Evolutionary conservation across 2,888 invertebrate species (phyloP).

Genomic region (Ophion ellenae): DNA sequence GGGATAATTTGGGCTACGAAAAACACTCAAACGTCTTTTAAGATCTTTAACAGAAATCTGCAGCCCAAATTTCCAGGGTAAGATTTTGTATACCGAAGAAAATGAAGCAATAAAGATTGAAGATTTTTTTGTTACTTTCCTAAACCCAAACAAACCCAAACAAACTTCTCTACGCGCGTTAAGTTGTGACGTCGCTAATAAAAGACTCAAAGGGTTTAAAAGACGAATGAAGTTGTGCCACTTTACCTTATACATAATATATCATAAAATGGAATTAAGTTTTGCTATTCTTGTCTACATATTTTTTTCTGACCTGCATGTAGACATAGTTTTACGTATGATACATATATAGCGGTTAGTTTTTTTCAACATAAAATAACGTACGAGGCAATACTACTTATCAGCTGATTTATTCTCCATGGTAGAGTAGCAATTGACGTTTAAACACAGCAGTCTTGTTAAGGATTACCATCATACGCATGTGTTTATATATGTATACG

Average conservation of each 20-base stretch:
- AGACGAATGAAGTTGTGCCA: not conserved
- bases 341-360: not conserved
- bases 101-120: no score
- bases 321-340: not conserved
- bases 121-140: not conserved
- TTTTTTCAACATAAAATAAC: conserved; percentile 7
- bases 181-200: not conserved
- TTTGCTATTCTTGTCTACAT: not conserved
- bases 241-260: not conserved
- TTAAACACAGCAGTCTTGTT: conserved; percentile 35
- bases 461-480: conserved; percentile 30
- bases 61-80: no score
- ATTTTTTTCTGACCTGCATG: not conserved
- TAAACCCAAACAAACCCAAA: no score
- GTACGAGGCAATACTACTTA: conserved; percentile 17
- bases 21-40: no score
- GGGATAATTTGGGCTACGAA: no score
- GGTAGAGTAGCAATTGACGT: conserved; percentile 28
- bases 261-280: not conserved
- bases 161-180: not conserved
- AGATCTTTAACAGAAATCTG: no score
- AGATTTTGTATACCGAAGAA: no score
- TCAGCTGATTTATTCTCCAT: conserved; percentile 18
- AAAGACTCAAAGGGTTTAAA: not conserved
- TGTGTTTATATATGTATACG: not conserved